These are phyloP conservation scores for Halictus rubicundus DNA, from an alignment of 1,140 invertebrate species.

Conservation along the genomic window DNA sequence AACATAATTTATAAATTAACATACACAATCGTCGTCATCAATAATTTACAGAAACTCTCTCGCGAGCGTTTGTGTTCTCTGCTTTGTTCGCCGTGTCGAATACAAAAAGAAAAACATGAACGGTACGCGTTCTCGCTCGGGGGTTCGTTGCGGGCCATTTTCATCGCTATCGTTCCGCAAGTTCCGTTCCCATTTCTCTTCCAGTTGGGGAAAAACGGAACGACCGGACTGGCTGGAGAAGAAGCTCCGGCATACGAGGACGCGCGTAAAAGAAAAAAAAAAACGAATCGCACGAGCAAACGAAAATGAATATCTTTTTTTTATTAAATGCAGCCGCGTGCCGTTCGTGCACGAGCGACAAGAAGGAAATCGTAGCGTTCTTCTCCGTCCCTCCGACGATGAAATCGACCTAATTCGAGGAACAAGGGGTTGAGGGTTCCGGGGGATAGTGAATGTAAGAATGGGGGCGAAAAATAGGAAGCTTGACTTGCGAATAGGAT, in stretches of 20 bases:
- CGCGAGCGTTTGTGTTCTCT: slow-evolving; percentile 30
- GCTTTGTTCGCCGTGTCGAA: slow-evolving; percentile 2
- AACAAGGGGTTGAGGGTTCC: slow-evolving; percentile 10
- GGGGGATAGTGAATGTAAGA: slow-evolving; percentile 23
- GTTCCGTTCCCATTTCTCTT: background rate
- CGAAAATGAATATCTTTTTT: slow-evolving; percentile 1
- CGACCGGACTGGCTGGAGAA: slow-evolving; percentile 25
- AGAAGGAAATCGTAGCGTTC: background rate
- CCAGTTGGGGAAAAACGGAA: background rate
- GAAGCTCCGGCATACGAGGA: slow-evolving; percentile 11
- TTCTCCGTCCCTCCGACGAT: slow-evolving; percentile 28
- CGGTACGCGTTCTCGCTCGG: slow-evolving; percentile 23
- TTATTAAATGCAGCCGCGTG: slow-evolving; percentile 11
- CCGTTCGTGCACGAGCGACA: background rate
- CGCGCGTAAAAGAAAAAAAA: background rate
- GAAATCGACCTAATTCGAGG: slow-evolving; percentile 18
- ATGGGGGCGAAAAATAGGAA: slow-evolving; percentile 51
- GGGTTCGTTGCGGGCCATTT: background rate
- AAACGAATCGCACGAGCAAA: background rate
- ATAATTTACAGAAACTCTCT: slow-evolving; percentile 77
- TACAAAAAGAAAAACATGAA: slow-evolving; percentile 53
- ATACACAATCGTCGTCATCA: slow-evolving; percentile 78
- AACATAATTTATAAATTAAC: slow-evolving; percentile 81
- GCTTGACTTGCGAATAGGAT: slow-evolving; percentile 72
- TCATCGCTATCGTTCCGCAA: background rate